phyloP scores from a whole-genome alignment of 92 coral and sea anemone species.

The Siderastrea siderea region DNA sequence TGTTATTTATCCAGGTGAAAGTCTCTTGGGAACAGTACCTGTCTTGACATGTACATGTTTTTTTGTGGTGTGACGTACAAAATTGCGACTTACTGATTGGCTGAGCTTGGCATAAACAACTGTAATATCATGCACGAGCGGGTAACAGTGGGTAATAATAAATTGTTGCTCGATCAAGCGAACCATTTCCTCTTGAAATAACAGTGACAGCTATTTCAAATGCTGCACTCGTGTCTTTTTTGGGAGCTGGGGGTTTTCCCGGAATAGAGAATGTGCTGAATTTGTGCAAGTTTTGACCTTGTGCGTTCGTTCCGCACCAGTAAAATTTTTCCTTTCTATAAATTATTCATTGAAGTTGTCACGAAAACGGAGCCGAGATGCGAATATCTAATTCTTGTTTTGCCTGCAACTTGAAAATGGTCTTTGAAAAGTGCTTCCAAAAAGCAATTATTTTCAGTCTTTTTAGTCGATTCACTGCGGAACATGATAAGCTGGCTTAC shows the following conservation, averaged over 20 bases:
- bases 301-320: neutral
- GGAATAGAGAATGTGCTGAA: neutral
- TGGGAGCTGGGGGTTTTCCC: neutral
- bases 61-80: slow-evolving; percentile 22
- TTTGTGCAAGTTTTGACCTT: neutral
- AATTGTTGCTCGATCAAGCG: neutral
- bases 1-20: slow-evolving; percentile 8
- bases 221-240: neutral
- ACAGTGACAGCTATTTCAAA: neutral
- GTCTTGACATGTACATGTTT: neutral
- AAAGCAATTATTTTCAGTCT: no score
- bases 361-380: neutral
- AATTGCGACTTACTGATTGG: slow-evolving; percentile 13
- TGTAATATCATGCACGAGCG: neutral
- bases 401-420: neutral
- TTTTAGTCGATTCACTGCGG: no score
- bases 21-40: slow-evolving; percentile 3
- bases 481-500: no score
- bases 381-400: neutral
- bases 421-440: neutral
- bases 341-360: slow-evolving; percentile 7
- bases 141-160: neutral
- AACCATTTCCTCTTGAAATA: neutral
- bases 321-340: neutral
- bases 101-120: slow-evolving; percentile 1